Evolutionary conservation across 2,888 invertebrate species (phyloP).

Genomic region (Brenthis hecate): DNA sequence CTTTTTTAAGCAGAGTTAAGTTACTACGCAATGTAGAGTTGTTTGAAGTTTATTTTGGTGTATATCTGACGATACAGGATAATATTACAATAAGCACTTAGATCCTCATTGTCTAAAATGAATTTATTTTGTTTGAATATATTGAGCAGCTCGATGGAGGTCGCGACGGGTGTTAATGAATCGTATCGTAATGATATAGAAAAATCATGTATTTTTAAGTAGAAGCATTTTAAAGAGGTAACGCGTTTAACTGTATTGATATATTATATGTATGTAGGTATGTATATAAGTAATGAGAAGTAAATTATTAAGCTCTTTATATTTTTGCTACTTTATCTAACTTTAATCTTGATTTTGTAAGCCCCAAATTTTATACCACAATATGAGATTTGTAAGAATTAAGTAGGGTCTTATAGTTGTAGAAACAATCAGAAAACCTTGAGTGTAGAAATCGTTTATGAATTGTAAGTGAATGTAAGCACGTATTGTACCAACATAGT

Average conservation of each 20-base stretch:
- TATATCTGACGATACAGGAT: conserved; percentile 44
- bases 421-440: conserved; percentile 31
- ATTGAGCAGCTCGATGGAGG: conserved; percentile 59
- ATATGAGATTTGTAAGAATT: conserved; percentile 22
- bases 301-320: too few species aligned
- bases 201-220: conserved; percentile 12
- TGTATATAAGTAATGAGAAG: too few species aligned
- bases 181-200: conserved; percentile 25
- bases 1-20: neutral
- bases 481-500: conserved; percentile 33
- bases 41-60: conserved; percentile 29
- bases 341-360: neutral
- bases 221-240: neutral
- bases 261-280: too few species aligned
- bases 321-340: too few species aligned
- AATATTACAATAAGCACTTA: conserved; percentile 67
- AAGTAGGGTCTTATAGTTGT: conserved; percentile 18
- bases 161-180: conserved; percentile 64
- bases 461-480: conserved; percentile 37
- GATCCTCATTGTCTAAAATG: conserved; percentile 72
- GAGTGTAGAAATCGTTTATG: conserved; percentile 29
- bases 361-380: neutral
- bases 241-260: too few species aligned
- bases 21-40: conserved; percentile 46
- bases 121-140: conserved; percentile 75